Conservation (phyloP, 2,797 vertebrate genomes). For the Lateolabrax maculatus region DNA sequence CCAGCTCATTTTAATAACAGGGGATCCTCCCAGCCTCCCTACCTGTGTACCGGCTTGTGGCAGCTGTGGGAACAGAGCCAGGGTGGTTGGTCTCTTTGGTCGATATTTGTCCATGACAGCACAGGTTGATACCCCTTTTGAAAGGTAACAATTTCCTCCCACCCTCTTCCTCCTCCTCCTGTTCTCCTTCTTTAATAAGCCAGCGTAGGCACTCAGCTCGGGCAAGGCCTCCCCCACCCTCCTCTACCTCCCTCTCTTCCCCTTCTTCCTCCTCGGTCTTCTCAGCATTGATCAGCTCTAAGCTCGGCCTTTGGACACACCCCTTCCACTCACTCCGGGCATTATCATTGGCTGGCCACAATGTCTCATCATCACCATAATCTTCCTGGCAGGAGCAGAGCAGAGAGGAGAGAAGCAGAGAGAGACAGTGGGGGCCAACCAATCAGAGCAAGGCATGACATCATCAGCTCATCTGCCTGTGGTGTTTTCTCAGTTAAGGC, state of each 20-base stretch:
- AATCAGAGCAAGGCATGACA: conserved; percentile 83
- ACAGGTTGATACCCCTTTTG: conserved; percentile 68
- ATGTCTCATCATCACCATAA: conserved; percentile 83
- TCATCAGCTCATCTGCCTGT: conserved; percentile 78
- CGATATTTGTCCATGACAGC: conserved; percentile 92
- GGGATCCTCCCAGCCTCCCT: conserved; percentile 54
- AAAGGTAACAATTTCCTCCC: conserved; percentile 69
- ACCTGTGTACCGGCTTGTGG: conserved; percentile 94
- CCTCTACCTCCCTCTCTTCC: conserved; percentile 78
- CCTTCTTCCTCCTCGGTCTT: conserved; percentile 79
- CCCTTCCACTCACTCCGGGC: conserved; percentile 81
- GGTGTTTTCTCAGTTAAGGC: conserved; percentile 65
- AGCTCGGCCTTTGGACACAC: conserved; percentile 86
- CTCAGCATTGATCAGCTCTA: conserved; percentile 92
- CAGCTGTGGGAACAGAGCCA: conserved; percentile 95
- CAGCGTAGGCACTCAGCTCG: conserved; percentile 46
- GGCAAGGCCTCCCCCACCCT: conserved; percentile 80
- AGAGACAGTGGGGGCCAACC: conserved; percentile 57
- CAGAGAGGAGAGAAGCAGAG: conserved; percentile 38
- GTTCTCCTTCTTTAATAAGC: conserved; percentile 58
- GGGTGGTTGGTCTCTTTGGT: conserved; percentile 96
- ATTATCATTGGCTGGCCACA: conserved; percentile 79
- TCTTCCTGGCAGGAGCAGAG: conserved; percentile 82
- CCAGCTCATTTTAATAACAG: conserved; percentile 23
- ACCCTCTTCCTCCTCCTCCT: conserved; percentile 47